Percentiles rank a stretch among this genome's conserved stretches.
These are phyloP conservation scores for Coregonus suidteri DNA, from an alignment of 2,797 vertebrate genomes.

Conservation along the genomic window DNA sequence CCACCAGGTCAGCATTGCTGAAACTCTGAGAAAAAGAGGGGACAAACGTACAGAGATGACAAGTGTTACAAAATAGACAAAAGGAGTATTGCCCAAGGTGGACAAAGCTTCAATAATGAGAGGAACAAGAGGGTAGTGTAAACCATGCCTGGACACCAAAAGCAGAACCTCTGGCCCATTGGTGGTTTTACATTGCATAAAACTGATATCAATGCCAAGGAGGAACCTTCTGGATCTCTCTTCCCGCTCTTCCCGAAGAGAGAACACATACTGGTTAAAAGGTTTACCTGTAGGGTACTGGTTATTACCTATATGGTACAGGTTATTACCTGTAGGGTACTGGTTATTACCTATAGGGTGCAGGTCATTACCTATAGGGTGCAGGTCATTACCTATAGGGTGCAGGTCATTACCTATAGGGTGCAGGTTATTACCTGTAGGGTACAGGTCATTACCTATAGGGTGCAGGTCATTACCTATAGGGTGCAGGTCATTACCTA, in stretches of 20 bases:
- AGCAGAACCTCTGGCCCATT: too few relatives aligned
- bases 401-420: constrained; percentile 64
- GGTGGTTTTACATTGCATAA: too few relatives aligned
- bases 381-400: constrained; percentile 53
- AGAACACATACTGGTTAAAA: constrained; percentile 41
- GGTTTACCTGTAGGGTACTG: not conserved
- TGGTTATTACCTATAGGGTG: too few relatives aligned
- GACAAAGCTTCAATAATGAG: too few relatives aligned
- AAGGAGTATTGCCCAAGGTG: not conserved
- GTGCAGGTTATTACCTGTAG: too few relatives aligned
- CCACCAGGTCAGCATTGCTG: constrained; percentile 79
- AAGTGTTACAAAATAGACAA: not conserved
- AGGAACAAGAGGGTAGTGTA: too few relatives aligned
- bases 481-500: constrained; percentile 72
- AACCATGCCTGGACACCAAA: too few relatives aligned
- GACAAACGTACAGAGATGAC: constrained; percentile 8
- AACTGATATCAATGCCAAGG: too few relatives aligned
- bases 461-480: constrained; percentile 80
- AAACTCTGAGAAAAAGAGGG: constrained; percentile 77
- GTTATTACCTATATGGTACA: not conserved
- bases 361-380: too few relatives aligned
- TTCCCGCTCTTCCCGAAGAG: too few relatives aligned
- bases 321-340: not conserved
- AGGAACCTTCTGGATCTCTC: too few relatives aligned
- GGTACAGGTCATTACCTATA: not conserved